Conservation (phyloP, 2,797 vertebrate genomes). For the Monodelphis domestica region DNA sequence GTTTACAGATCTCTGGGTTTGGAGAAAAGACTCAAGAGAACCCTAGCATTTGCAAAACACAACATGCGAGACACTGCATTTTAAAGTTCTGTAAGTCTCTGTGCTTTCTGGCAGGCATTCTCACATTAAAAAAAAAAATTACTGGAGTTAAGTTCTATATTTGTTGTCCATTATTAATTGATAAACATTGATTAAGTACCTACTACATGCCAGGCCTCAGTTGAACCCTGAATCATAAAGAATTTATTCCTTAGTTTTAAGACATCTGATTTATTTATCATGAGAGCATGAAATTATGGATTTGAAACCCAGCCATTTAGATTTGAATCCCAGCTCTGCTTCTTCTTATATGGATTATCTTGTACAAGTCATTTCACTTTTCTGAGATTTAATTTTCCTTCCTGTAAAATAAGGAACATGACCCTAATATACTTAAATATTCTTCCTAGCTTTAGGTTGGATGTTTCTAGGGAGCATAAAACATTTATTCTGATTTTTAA, state of each 20-base stretch:
- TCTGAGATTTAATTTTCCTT: background rate
- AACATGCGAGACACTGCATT: slow-evolving; percentile 26
- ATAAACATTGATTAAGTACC: background rate
- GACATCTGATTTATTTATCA: background rate
- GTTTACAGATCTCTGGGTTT: slow-evolving; percentile 44
- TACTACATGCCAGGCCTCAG: background rate
- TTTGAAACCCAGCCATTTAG: background rate
- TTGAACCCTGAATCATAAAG: background rate
- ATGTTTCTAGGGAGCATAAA: background rate
- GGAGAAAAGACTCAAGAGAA: slow-evolving; percentile 44
- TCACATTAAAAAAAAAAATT: slow-evolving; percentile 19
- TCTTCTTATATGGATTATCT: background rate
- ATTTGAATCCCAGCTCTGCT: background rate
- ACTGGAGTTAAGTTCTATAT: background rate
- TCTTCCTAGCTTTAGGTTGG: background rate
- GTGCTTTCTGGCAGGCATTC: slow-evolving; percentile 3
- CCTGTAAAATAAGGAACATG: background rate
- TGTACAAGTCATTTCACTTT: background rate
- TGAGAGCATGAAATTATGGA: too few species aligned
- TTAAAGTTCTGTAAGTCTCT: slow-evolving; percentile 16
- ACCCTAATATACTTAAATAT: background rate
- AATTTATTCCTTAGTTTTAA: background rate
- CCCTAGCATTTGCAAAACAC: slow-evolving; percentile 13
- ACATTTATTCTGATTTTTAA: background rate
- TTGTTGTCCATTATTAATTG: background rate